A percentile compares a stretch with the other conserved stretches of the same genome.
phyloP scores from a whole-genome alignment of 1,140 invertebrate species.

The Vanessa atalanta region DNA sequence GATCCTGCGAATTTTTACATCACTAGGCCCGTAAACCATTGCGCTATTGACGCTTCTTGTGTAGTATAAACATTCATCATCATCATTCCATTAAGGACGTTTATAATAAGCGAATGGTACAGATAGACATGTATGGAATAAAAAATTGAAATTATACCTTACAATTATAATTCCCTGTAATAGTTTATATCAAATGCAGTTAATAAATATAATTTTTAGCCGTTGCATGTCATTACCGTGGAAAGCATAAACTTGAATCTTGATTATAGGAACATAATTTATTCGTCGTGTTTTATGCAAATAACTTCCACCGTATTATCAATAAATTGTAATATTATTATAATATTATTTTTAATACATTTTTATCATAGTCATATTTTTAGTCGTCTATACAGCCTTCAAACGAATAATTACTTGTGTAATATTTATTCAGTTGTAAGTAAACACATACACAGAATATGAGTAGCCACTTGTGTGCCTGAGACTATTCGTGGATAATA shows the following conservation, averaged over 20 bases:
- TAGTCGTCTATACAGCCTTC: background rate
- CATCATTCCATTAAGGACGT: no score
- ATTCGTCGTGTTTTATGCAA: constrained; percentile 38
- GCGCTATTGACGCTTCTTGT: no score
- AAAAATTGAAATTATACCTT: background rate
- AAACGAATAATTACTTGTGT: no score
- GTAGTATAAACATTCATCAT: no score
- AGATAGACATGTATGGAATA: no score
- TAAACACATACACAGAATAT: no score
- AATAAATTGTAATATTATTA: constrained; percentile 19
- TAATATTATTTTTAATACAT: background rate
- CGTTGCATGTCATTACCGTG: constrained; percentile 36
- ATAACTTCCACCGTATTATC: constrained; percentile 27
- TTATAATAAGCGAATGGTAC: no score
- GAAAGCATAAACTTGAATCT: constrained; percentile 37
- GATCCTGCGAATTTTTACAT: no score
- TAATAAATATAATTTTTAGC: constrained; percentile 28
- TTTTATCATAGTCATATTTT: background rate
- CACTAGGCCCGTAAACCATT: no score
- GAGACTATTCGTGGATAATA: no score
- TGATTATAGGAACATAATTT: constrained; percentile 38
- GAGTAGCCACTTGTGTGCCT: no score
- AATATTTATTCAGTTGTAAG: no score
- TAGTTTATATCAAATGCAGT: constrained; percentile 14
- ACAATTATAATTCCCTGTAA: constrained; percentile 11